Conservation (phyloP, 2,797 vertebrate genomes). For the Notoglanidium macrostoma region DNA sequence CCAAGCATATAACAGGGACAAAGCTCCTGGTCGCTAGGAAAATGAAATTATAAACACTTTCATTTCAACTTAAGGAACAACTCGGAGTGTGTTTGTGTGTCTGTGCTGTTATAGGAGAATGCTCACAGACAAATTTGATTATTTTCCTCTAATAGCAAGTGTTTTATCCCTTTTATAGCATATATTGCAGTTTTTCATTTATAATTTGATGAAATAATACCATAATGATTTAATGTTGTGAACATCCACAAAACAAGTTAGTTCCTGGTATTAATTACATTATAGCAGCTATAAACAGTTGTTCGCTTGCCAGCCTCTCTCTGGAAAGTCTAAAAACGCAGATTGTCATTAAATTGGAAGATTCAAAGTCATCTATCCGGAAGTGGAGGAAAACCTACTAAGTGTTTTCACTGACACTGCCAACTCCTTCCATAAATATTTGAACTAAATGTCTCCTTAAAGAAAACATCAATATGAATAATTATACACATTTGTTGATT, state of each 20-base stretch:
- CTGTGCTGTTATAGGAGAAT: not conserved
- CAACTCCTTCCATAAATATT: not conserved
- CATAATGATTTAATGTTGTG: not conserved
- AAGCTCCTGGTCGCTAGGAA: not conserved
- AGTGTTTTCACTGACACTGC: not conserved
- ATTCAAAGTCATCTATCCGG: not conserved
- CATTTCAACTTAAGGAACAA: too few species aligned
- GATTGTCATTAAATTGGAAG: not conserved
- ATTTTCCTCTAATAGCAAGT: not conserved
- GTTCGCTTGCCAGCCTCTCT: not conserved
- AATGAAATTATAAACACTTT: not conserved
- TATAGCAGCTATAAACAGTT: not conserved
- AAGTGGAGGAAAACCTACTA: not conserved
- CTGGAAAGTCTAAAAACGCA: not conserved
- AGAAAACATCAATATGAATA: not conserved
- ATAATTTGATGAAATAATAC: not conserved
- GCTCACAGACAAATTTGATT: not conserved
- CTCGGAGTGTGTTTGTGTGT: not conserved
- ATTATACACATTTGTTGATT: not conserved
- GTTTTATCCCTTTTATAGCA: not conserved
- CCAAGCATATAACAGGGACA: not conserved
- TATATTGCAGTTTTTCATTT: not conserved
- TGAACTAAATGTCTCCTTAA: not conserved
- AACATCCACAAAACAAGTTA: not conserved
- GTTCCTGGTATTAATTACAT: not conserved